Percentiles rank a stretch among this genome's conserved stretches.
These are phyloP conservation scores for Phoenoteleia sp. DNA, from an alignment of 2,888 invertebrate genomes.

Conservation along the genomic window DNA sequence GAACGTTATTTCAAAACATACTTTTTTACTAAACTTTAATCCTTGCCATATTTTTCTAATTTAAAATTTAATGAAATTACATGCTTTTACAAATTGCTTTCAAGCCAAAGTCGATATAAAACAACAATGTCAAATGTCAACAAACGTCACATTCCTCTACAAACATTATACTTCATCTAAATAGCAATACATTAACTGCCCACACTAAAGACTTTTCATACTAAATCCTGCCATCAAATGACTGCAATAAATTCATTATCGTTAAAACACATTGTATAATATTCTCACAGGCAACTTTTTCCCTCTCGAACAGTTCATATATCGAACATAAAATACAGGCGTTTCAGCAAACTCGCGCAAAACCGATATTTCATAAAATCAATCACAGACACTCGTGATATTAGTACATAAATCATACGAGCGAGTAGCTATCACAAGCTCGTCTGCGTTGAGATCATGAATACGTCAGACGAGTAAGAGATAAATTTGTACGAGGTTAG, in stretches of 20 bases:
- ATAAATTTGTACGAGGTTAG: conserved; percentile 71
- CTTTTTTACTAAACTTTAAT: background rate
- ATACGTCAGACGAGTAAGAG: conserved; percentile 72
- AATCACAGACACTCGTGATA: conserved; percentile 70
- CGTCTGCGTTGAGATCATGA: conserved; percentile 70
- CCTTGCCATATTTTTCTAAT: no score
- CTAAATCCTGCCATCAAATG: conserved; percentile 13
- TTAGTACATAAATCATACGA: conserved; percentile 75
- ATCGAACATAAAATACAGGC: conserved; percentile 51
- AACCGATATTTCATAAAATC: conserved; percentile 71
- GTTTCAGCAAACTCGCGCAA: conserved; percentile 63
- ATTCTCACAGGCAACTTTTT: background rate
- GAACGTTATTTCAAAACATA: background rate
- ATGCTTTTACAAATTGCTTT: no score
- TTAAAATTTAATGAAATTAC: no score
- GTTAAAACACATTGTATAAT: background rate
- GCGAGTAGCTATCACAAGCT: conserved; percentile 71
- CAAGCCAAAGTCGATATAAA: no score
- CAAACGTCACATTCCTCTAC: conserved; percentile 3
- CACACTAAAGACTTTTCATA: no score
- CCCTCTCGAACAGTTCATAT: background rate
- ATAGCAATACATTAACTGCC: conserved; percentile 2
- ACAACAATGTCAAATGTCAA: conserved; percentile 23
- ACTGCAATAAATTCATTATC: conserved; percentile 51
- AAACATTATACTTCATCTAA: background rate